Base-by-base conservation (phyloP, 2,888 invertebrate species). In the Scelioninae gen. 1 region DNA sequence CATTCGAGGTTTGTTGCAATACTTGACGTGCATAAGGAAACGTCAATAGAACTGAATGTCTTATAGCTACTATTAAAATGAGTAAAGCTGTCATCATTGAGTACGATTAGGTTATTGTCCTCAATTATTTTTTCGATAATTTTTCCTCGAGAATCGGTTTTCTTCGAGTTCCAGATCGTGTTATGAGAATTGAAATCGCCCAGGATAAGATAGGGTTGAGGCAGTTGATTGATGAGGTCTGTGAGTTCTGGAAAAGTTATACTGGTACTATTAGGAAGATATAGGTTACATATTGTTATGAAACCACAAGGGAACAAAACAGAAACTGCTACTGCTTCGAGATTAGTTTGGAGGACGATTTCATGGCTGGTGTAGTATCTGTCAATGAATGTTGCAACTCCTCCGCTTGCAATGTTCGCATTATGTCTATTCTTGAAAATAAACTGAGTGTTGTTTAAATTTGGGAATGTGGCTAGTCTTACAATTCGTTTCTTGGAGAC, bases 371-470 rank as follows among this genome's bases (percentile, higher is more conserved):
- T 47, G 7, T 47, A 23, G 5, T 15, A 32, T 31, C 13, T 63
- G 23, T 68, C 56, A 5, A 68, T 10, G 16, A 31, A 56, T 8
- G 45, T 56, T 5, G 13, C 45, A 8, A 84, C 84, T 16, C 83
- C 84, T n/a, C 87, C 86, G 38, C 83, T 82, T 9, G 81, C 84
- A n/a, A 56, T 47, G 5, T 56, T 15, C 49, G 15, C 8, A 34
- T 80, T 45, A 5, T 10, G 11, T 51, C 82, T 66, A 10, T 80
- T 84, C 68, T 78, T 84, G 8, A 38, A n/a, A 43, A 40, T 45
- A 63, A 3, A 3, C 5, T 10, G 9, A 32, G 10, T 56, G 60
- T 16, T 75, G 56, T 71, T 47, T 69, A 3, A 51, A 15, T 32
- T 63, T 62, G 7, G 40, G 5, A 23, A 6, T 5, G 13, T 49